phyloP scores from a whole-genome alignment of 1,140 invertebrate species.

The Brachionus paranguensis region DNA sequence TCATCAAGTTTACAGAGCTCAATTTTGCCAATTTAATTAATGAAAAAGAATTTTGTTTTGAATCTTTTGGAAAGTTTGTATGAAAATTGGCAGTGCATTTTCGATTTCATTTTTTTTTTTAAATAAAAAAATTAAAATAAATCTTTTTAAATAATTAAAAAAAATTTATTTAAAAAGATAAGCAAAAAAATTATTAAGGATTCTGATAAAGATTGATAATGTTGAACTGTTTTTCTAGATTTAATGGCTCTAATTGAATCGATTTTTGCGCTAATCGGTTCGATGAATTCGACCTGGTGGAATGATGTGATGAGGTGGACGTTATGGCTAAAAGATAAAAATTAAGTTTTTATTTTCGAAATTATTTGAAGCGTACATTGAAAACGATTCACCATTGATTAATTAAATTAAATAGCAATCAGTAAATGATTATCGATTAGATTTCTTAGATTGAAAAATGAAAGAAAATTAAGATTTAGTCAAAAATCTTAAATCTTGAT shows the following conservation, averaged over 20 bases:
- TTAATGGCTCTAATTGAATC: neutral
- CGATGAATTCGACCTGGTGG: neutral
- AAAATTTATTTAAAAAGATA: neutral
- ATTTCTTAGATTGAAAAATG: neutral
- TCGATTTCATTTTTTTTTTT: no score
- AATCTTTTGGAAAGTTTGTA: no score
- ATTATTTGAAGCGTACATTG: neutral
- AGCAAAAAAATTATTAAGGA: neutral
- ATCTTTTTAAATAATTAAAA: neutral
- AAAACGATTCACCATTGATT: neutral
- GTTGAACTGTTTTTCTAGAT: slow-evolving; percentile 3
- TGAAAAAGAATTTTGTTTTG: no score
- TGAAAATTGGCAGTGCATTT: no score
- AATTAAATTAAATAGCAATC: neutral
- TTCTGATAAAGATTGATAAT: neutral
- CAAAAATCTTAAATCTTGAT: neutral
- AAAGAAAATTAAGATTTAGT: neutral
- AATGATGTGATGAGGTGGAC: neutral
- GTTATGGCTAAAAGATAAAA: neutral
- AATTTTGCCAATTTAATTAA: no score
- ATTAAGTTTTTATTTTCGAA: neutral
- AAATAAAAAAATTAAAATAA: no score
- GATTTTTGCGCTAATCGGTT: neutral
- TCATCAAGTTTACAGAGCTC: no score
- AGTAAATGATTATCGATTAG: neutral